phyloP scores from a whole-genome alignment of 2,888 invertebrate species.

The Saturnia pavonia region DNA sequence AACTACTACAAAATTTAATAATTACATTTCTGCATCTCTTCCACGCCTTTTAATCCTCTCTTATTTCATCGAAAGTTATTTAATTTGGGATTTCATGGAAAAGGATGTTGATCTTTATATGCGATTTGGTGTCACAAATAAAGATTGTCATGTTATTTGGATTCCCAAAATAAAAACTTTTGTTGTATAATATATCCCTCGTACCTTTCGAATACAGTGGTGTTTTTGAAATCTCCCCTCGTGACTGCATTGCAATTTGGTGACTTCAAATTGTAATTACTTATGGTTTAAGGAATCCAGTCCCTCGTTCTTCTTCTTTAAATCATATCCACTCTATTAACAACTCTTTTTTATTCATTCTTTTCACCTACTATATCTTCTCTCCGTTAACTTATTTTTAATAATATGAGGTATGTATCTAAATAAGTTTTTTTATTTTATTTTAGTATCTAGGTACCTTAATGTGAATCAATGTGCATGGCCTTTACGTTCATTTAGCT shows the following conservation, averaged over 20 bases:
- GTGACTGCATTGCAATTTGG: constrained; percentile 83
- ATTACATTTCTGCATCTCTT: background rate
- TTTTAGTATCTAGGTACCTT: background rate
- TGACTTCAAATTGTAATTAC: constrained; percentile 81
- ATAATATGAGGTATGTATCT: constrained; percentile 21
- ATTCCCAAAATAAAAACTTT: constrained; percentile 23
- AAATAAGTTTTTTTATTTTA: background rate
- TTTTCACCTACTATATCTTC: constrained; percentile 42
- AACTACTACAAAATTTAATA: background rate
- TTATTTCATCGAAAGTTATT: constrained; percentile 47
- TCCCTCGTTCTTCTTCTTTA: constrained; percentile 73
- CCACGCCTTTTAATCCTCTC: constrained; percentile 31
- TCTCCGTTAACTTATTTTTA: constrained; percentile 39
- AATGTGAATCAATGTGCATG: constrained; percentile 6
- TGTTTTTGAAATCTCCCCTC: constrained; percentile 79
- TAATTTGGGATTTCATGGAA: constrained; percentile 39
- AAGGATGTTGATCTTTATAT: constrained; percentile 60
- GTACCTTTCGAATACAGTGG: constrained; percentile 59
- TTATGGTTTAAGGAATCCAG: constrained; percentile 81
- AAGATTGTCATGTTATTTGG: constrained; percentile 58
- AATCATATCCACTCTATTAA: constrained; percentile 38
- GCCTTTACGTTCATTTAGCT: background rate
- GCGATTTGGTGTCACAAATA: constrained; percentile 58
- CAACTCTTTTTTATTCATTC: constrained; percentile 36
- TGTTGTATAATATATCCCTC: constrained; percentile 9